These are phyloP conservation scores for Spheniscus humboldti DNA, from an alignment of 2,797 vertebrate genomes.

Conservation along the genomic window DNA sequence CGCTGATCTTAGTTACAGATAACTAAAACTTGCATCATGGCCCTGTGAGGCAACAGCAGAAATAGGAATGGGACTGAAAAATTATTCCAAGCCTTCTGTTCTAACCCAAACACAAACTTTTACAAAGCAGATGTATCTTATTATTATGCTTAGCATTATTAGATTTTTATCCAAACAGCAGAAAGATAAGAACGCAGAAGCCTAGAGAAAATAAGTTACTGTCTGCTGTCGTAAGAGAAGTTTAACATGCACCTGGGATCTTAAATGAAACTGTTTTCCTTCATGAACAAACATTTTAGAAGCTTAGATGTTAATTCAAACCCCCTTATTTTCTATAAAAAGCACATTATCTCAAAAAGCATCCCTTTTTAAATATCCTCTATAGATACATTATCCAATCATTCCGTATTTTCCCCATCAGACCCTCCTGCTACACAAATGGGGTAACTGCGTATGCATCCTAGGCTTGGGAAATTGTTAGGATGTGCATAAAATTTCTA, in stretches of 20 bases:
- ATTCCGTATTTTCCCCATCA: not conserved
- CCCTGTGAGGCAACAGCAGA: not conserved
- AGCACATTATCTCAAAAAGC: not conserved
- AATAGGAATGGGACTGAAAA: not conserved
- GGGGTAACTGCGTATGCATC: not conserved
- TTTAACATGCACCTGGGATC: conserved; percentile 23
- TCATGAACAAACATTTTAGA: not conserved
- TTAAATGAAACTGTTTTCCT: conserved; percentile 22
- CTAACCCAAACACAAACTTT: not conserved
- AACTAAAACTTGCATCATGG: not conserved
- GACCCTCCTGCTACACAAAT: not conserved
- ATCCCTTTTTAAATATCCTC: not conserved
- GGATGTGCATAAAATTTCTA: not conserved
- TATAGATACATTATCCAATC: not conserved
- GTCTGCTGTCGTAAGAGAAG: not conserved
- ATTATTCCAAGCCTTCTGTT: not conserved
- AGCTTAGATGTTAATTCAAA: not conserved
- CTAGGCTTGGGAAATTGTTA: not conserved
- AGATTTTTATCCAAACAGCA: conserved; percentile 9
- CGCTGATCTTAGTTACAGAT: not conserved
- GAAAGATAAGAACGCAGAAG: not conserved
- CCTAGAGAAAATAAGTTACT: not conserved
- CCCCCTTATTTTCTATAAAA: not conserved
- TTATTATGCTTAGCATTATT: not conserved
- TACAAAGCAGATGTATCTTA: not conserved